Percentiles rank a stretch among this genome's conserved stretches.
Conservation (phyloP, 2,888 invertebrate genomes). For the Monochamus alternatus region DNA sequence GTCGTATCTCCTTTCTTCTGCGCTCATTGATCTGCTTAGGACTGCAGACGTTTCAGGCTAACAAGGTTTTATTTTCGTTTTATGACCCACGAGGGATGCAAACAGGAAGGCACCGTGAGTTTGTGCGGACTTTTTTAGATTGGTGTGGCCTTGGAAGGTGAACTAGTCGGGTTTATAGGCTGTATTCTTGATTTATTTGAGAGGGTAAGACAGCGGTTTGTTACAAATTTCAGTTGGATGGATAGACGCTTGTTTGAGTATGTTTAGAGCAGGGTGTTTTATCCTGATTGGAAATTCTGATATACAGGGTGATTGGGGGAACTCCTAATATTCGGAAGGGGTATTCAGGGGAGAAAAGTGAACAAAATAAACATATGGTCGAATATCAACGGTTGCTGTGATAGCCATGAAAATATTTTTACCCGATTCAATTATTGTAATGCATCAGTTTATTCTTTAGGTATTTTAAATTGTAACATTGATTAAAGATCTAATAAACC, state of each 20-base stretch:
- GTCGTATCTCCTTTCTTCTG: conserved; percentile 29
- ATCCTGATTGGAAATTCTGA: no score
- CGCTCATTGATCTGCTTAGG: conserved; percentile 41
- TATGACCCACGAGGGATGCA: conserved; percentile 39
- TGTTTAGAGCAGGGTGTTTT: no score
- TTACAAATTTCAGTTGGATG: background rate
- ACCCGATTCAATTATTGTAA: no score
- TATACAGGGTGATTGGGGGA: no score
- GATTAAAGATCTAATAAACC: no score
- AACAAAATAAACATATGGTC: no score
- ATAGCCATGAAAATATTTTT: no score
- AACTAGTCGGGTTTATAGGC: conserved; percentile 4
- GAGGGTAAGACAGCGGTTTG: background rate
- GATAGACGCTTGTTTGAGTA: background rate
- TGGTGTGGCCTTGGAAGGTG: conserved; percentile 8
- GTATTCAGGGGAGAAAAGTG: no score
- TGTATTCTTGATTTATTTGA: conserved; percentile 14
- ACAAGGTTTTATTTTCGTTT: conserved; percentile 44
- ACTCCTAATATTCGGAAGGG: no score
- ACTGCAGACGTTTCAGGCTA: conserved; percentile 38
- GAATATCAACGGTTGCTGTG: no score
- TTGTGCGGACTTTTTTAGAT: conserved; percentile 21
- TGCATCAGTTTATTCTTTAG: no score
- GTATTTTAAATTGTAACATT: no score
- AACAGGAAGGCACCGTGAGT: conserved; percentile 16